Conservation (phyloP, 2,888 invertebrate genomes). For the Clivina fossor region DNA sequence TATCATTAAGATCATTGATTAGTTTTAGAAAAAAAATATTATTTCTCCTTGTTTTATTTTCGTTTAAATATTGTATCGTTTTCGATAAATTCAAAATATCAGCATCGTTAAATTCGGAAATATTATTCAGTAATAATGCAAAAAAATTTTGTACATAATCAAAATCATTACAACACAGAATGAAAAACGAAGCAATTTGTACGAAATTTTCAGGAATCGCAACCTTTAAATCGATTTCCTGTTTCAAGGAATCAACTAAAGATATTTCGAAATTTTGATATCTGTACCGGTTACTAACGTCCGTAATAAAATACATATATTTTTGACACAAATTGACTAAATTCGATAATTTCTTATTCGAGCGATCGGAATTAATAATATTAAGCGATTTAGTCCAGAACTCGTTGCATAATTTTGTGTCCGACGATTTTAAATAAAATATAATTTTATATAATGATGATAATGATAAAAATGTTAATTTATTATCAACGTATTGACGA, state of each 20-base stretch:
- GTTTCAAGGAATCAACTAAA: slow-evolving; percentile 50
- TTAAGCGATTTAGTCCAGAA: slow-evolving; percentile 55
- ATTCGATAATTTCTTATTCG: slow-evolving; percentile 44
- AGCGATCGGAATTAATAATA: slow-evolving; percentile 45
- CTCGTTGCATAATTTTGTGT: slow-evolving; percentile 51
- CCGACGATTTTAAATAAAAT: slow-evolving; percentile 55
- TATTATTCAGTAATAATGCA: slow-evolving; percentile 50
- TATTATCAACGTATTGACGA: slow-evolving; percentile 47
- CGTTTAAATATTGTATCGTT: slow-evolving; percentile 51
- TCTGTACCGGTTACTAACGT: slow-evolving; percentile 57
- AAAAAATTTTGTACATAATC: slow-evolving; percentile 49
- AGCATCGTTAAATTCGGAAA: slow-evolving; percentile 50
- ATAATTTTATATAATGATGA: slow-evolving; percentile 54
- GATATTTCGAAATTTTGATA: slow-evolving; percentile 54
- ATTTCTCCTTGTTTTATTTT: slow-evolving; percentile 43
- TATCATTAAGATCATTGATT: slow-evolving; percentile 33
- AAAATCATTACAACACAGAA: slow-evolving; percentile 52
- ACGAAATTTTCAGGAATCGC: slow-evolving; percentile 53
- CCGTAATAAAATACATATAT: slow-evolving; percentile 59
- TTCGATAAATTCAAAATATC: slow-evolving; percentile 55
- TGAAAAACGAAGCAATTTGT: slow-evolving; percentile 51
- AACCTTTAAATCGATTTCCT: slow-evolving; percentile 47
- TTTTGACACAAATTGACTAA: slow-evolving; percentile 54
- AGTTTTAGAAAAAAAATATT: slow-evolving; percentile 28
- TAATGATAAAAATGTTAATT: slow-evolving; percentile 46